These are phyloP conservation scores for Aurelia aurita DNA, from an alignment of 30 jellyfish, hydroid and myxozoan species.

Conservation along the genomic window DNA sequence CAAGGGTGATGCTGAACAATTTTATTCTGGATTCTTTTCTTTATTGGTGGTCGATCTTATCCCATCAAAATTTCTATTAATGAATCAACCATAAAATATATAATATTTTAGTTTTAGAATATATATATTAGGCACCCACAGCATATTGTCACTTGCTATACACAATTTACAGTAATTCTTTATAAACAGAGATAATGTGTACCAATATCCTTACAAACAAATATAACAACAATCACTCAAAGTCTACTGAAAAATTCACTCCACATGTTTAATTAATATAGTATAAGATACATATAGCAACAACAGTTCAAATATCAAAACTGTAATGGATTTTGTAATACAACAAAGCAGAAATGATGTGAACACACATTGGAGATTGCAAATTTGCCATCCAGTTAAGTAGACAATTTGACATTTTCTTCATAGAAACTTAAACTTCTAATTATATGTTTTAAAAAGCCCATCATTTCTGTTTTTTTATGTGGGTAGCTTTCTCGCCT, in stretches of 20 bases:
- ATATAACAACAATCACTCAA: background rate
- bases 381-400: too few relatives aligned
- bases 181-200: too few relatives aligned
- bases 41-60: constrained; percentile 36
- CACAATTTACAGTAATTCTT: too few relatives aligned
- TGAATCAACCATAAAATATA: too few relatives aligned
- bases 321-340: background rate
- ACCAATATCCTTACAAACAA: background rate
- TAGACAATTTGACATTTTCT: too few relatives aligned
- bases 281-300: too few relatives aligned
- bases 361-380: background rate
- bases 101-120: too few relatives aligned
- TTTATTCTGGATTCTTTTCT: constrained; percentile 58
- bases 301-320: too few relatives aligned
- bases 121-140: too few relatives aligned
- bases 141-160: too few relatives aligned
- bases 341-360: background rate
- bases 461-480: background rate
- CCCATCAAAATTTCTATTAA: constrained; percentile 49
- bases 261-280: too few relatives aligned
- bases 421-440: background rate
- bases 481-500: too few relatives aligned
- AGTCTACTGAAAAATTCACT: constrained; percentile 10
- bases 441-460: background rate
- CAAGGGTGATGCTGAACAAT: constrained; percentile 58